Evolutionary conservation across 2,797 vertebrate genomes (phyloP), one percentile per base, ranked within the genome.

Genomic region (Anguilla megastoma): DNA sequence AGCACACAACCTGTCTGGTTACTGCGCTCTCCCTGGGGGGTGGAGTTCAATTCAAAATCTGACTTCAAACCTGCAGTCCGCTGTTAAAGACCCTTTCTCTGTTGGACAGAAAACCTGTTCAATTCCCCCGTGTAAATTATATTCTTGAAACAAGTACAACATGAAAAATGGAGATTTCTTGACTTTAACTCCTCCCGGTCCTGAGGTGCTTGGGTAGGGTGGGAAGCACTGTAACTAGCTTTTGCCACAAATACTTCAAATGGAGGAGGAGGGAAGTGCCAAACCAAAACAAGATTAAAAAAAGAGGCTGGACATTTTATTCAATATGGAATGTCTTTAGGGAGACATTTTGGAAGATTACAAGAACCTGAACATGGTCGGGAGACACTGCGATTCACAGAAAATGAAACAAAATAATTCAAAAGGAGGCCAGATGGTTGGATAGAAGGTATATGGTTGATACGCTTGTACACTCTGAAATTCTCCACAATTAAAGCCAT

Each of bases 1-100:
- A 36, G 36, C 58, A 48, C 36, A 85, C 33, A 85, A 63, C 21
- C 84, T 66, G 33, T 36, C 84, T 63, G 58, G 84, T 85, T 60
- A 63, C 56, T 21, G 36, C 56, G 6, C 54, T 41, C 9, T 85
- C 54, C 84, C 54, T 63, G 84, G 58, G 54, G 54, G 56, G 9
- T 41, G 9, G 16, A 66, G 30, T 10, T 85, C 56, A 45, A 85
- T 41, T 85, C 58, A 85, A 85, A 16, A 85, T 41, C 56, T 63
- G 33, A 63, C 41, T 66, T 66, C 4, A 36, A 41, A 50, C 45
- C n/a, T 82, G 8, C 16, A 50, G 45, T n/a, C 8, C 9, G 45
- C 79, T 50, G 16, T 50, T 82, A 82, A 48, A 50, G n/a, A 50
- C n/a, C 45, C 24, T 36, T 48, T 82, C 45, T 82, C 79, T 48